Conservation (phyloP, 2,113 vertebrate species). For the Leucopternis melanops region DNA sequence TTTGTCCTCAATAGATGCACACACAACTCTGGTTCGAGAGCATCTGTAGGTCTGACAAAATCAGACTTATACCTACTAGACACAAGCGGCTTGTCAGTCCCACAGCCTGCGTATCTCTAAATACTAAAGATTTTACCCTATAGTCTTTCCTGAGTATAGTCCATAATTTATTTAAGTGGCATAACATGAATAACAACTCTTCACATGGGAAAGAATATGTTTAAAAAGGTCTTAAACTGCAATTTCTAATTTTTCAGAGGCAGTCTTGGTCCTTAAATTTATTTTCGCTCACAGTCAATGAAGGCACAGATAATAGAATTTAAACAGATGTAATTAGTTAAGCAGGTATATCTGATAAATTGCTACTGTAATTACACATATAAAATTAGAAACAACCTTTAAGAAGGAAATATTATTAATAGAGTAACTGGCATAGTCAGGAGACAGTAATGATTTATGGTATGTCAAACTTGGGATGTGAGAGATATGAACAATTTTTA, state of each 20-base stretch:
- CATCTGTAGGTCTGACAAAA: background rate
- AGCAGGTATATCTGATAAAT: background rate
- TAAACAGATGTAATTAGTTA: background rate
- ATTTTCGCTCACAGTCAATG: background rate
- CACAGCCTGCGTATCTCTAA: background rate
- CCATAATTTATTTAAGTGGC: background rate
- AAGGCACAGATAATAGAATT: background rate
- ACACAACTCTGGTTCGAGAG: background rate
- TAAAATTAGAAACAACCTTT: background rate
- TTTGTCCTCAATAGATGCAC: background rate
- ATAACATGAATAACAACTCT: background rate
- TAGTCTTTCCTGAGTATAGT: background rate
- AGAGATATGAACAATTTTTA: background rate
- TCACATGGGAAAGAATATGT: background rate
- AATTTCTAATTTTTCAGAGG: background rate
- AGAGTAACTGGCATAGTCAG: background rate
- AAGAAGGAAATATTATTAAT: background rate
- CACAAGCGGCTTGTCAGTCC: background rate
- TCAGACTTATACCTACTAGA: background rate
- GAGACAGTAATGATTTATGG: background rate
- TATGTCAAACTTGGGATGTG: background rate
- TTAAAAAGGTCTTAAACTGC: background rate
- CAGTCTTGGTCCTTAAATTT: background rate
- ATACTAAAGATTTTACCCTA: background rate
- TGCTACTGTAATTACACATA: background rate